Evolutionary conservation across 2,888 invertebrate species (phyloP).

Genomic region (Tachina grossa): DNA sequence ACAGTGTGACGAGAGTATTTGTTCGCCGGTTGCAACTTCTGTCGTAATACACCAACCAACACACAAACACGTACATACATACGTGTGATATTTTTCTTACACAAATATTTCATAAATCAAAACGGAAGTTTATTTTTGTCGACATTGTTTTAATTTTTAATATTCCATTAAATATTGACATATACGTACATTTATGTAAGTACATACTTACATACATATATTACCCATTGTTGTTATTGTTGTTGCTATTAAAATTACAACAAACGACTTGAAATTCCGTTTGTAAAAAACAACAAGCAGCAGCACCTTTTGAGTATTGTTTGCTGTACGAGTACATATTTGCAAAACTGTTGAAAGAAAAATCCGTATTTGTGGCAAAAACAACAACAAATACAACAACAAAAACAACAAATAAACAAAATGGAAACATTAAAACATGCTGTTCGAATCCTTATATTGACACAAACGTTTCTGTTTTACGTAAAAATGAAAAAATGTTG

Average conservation of each 20-base stretch:
- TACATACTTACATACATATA: not conserved
- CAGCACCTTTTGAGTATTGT: conserved; percentile 52
- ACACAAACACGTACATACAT: not conserved
- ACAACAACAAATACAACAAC: not conserved
- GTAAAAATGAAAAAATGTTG: conserved; percentile 61
- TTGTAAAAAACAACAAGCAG: not conserved
- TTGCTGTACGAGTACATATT: conserved; percentile 34
- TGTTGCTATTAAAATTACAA: conserved; percentile 45
- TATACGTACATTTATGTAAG: not conserved
- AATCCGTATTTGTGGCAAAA: conserved; percentile 24
- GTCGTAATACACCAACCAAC: not conserved
- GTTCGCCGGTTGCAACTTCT: conserved; percentile 41
- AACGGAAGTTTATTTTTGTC: conserved; percentile 61
- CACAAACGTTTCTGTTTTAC: conserved; percentile 54
- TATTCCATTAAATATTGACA: conserved; percentile 60
- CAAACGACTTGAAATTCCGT: conserved; percentile 45
- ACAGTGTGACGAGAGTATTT: conserved; percentile 15
- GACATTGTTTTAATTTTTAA: conserved; percentile 47
- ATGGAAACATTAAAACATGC: conserved; percentile 61
- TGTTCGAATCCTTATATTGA: conserved; percentile 66
- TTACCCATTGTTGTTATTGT: conserved; percentile 28
- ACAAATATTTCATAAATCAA: not conserved
- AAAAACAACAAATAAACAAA: conserved; percentile 22
- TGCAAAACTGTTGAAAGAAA: conserved; percentile 60
- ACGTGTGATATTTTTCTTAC: not conserved